These are phyloP conservation scores for Athrips mouffetella DNA, from an alignment of 2,888 invertebrate species.

Conservation along the genomic window DNA sequence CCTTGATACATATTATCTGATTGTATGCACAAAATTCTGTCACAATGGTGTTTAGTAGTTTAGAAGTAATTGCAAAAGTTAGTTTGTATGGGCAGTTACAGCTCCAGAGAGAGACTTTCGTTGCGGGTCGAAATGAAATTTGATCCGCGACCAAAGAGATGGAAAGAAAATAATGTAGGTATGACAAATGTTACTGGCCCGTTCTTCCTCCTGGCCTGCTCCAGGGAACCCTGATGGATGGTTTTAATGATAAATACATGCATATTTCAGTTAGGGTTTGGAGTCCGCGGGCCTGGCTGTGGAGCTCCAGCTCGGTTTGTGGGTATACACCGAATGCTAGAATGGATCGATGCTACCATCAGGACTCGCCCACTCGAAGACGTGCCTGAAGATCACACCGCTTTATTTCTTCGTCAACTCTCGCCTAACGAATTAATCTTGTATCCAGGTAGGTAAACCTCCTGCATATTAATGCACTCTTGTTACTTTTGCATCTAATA, in stretches of 20 bases:
- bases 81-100: not conserved
- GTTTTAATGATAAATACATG: too few relatives aligned
- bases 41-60: too few relatives aligned
- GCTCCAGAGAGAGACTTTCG: not conserved
- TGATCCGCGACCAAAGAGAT: too few relatives aligned
- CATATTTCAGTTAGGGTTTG: constrained; percentile 50
- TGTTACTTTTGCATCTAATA: too few relatives aligned
- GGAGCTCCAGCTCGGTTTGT: constrained; percentile 45
- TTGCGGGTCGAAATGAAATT: too few relatives aligned
- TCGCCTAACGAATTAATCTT: constrained; percentile 32
- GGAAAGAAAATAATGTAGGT: too few relatives aligned
- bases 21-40: too few relatives aligned
- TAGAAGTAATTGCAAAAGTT: not conserved
- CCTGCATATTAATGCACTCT: too few relatives aligned
- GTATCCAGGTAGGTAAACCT: constrained; percentile 30
- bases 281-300: constrained; percentile 51
- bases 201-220: too few relatives aligned
- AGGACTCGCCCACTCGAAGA: constrained; percentile 7
- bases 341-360: constrained; percentile 1
- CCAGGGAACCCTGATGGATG: not conserved
- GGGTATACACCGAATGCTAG: constrained; percentile 18
- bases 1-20: too few relatives aligned
- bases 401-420: constrained; percentile 32
- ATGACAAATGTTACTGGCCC: too few relatives aligned
- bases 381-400: constrained; percentile 21